A percentile compares a stretch with the other conserved stretches of the same genome.
These are phyloP conservation scores for Rhagoletis zephyria DNA, from an alignment of 1,140 invertebrate genomes.

Conservation along the genomic window DNA sequence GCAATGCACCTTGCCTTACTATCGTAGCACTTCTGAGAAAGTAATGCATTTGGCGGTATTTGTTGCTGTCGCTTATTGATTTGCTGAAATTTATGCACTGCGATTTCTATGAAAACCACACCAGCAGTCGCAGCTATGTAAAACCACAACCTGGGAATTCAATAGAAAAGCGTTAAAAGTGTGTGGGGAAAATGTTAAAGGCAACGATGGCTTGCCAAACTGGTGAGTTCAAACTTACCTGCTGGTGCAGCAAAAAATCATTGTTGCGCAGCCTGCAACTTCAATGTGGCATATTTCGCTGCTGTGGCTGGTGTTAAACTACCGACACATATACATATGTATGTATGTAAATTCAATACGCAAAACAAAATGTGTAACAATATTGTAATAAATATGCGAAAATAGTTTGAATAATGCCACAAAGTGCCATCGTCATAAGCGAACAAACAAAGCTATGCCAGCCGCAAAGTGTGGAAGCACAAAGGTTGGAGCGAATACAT, in stretches of 20 bases:
- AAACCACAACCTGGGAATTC: background rate
- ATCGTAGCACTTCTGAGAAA: background rate
- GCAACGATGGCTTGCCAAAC: background rate
- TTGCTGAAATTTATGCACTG: conserved; percentile 27
- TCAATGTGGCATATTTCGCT: conserved; percentile 4
- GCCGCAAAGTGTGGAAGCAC: background rate
- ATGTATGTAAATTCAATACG: background rate
- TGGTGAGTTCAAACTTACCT: background rate
- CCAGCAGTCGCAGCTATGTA: background rate
- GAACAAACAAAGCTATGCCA: background rate
- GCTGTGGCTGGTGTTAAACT: background rate
- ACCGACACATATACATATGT: background rate
- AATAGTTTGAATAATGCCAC: conserved; percentile 36
- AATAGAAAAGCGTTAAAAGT: background rate
- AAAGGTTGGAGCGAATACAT: too few relatives aligned
- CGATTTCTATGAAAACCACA: conserved; percentile 21
- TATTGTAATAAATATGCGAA: conserved; percentile 60
- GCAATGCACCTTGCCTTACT: background rate
- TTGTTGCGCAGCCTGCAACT: background rate
- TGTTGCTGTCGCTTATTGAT: conserved; percentile 22
- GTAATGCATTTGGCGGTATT: conserved; percentile 7
- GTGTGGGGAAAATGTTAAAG: background rate
- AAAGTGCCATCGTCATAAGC: background rate
- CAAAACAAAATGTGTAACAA: conserved; percentile 59
- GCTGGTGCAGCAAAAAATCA: too few relatives aligned